Percentiles rank a stretch among this genome's conserved stretches.
Evolutionary conservation across 2,113 vertebrate genomes (phyloP).

Genomic region (Halichoeres trimaculatus): DNA sequence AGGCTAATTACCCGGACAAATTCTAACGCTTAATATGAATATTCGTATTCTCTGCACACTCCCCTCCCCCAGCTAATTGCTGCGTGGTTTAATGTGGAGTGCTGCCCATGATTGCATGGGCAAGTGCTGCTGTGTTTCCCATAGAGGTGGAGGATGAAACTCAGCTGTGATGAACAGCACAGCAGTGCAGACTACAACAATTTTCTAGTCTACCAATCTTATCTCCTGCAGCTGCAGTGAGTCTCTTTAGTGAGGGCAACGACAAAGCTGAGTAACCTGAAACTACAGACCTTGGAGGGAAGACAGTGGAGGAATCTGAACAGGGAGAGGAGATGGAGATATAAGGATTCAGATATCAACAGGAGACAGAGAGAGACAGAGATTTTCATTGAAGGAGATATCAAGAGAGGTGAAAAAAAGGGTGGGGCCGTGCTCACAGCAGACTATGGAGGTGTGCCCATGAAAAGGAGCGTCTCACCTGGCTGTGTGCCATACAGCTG

Average conservation of each 20-base stretch:
- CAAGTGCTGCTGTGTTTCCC: slow-evolving; percentile 39
- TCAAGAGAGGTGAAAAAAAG: slow-evolving; percentile 56
- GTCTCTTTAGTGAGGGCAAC: slow-evolving; percentile 16
- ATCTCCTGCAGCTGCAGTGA: slow-evolving; percentile 42
- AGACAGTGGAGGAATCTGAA: not conserved
- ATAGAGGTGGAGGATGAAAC: slow-evolving; percentile 29
- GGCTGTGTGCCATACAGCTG: slow-evolving; percentile 73
- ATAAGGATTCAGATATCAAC: slow-evolving; percentile 56
- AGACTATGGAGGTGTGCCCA: slow-evolving; percentile 65
- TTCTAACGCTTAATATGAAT: slow-evolving; percentile 21
- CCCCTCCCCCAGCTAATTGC: slow-evolving; percentile 66
- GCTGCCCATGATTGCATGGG: slow-evolving; percentile 50
- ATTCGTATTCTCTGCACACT: slow-evolving; percentile 29
- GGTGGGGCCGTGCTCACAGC: slow-evolving; percentile 72
- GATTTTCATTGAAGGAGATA: slow-evolving; percentile 25
- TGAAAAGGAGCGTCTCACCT: slow-evolving; percentile 70
- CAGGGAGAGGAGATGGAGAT: not conserved
- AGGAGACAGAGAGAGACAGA: slow-evolving; percentile 50
- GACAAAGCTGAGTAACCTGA: slow-evolving; percentile 36
- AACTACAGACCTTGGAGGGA: slow-evolving; percentile 22
- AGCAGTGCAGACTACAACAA: slow-evolving; percentile 35
- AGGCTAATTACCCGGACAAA: not conserved
- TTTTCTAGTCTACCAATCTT: slow-evolving; percentile 50
- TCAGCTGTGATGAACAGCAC: slow-evolving; percentile 25
- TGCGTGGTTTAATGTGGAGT: slow-evolving; percentile 66